These are phyloP conservation scores for Vanessa tameamea DNA, from an alignment of 1,140 invertebrate genomes.

Conservation along the genomic window DNA sequence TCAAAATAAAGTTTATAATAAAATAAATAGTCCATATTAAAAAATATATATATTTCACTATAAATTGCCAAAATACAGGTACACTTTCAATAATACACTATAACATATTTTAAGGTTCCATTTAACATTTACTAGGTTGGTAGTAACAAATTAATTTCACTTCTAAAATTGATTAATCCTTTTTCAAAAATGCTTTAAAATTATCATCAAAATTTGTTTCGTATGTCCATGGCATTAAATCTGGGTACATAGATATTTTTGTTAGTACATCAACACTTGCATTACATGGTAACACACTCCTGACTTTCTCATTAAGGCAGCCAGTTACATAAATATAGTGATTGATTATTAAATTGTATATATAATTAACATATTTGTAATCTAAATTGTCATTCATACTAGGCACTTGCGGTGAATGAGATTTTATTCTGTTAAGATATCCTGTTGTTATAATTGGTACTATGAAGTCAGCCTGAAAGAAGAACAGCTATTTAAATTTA, in stretches of 20 bases:
- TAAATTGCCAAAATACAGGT: slow-evolving; percentile 8
- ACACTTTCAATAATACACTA: slow-evolving; percentile 11
- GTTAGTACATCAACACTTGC: slow-evolving; percentile 60
- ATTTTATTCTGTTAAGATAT: slow-evolving; percentile 71
- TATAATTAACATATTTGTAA: slow-evolving; percentile 76
- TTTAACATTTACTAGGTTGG: not conserved
- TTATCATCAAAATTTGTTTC: slow-evolving; percentile 73
- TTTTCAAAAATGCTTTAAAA: slow-evolving; percentile 69
- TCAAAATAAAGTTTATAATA: slow-evolving; percentile 8
- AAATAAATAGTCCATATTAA: slow-evolving; percentile 7
- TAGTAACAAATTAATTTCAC: not conserved
- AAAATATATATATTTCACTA: slow-evolving; percentile 3
- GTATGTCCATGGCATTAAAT: slow-evolving; percentile 73
- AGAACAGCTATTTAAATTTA: slow-evolving; percentile 13
- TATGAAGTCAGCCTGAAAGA: slow-evolving; percentile 74
- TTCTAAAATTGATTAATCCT: slow-evolving; percentile 16
- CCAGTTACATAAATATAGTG: slow-evolving; percentile 75
- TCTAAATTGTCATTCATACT: slow-evolving; percentile 75
- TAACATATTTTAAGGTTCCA: not conserved
- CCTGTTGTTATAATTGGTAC: slow-evolving; percentile 75
- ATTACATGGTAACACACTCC: slow-evolving; percentile 71
- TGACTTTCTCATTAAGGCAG: slow-evolving; percentile 76
- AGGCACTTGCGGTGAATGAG: slow-evolving; percentile 51
- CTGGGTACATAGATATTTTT: slow-evolving; percentile 69
- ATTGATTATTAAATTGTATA: slow-evolving; percentile 75